Evolutionary conservation across 37 sponge, comb jelly and placozoan species (phyloP), one percentile per base, ranked within the genome.

Genomic region (Ephydatia muelleri): DNA sequence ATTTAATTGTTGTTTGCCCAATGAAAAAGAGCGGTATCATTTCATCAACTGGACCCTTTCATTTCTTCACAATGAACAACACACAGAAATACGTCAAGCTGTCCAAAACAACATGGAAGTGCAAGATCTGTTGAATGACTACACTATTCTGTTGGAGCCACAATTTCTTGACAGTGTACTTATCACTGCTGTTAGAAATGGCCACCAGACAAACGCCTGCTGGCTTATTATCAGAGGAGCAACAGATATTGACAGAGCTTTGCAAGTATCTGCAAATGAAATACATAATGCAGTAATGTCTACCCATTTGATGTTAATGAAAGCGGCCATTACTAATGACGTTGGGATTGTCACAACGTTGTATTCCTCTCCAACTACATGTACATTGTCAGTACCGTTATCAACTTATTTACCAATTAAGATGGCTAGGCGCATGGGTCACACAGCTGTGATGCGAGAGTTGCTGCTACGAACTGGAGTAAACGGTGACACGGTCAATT

Each of bases 391-490:
- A 14, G 16, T 21, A 57, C 19, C 57, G 0, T 11, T 11, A 57
- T 57, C 57, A 11, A 71, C 13, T 25, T 25, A 25, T 32, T 90
- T 94, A 16, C 92, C 95, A 29, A 92, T 95, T 34, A 89, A 95
- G 43, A 83, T 95, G 35, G 92, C 91, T 29, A 85, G 88, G 33
- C 65, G 88, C 1, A 68, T 73, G 27, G 78, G 86, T 0, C 43
- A 89, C 27, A 35, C 49, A 2, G 49, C 21, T 26, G 92, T 87
- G 1, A 39, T 81, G 16, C 84, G 89, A 37, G 92, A 92, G 80
- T 83, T 95, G 30, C 85, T 95, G 64, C 80, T 95, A 30, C 80
- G 85, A 37, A 95, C 95, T 11, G 92, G 92, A 71, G 87, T 92
- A 5, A 87, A 86, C 67, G 78, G 81, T 1, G 84, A 82, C 9